Conservation (phyloP, 1,140 invertebrate genomes). For the Drosophila azteca region DNA sequence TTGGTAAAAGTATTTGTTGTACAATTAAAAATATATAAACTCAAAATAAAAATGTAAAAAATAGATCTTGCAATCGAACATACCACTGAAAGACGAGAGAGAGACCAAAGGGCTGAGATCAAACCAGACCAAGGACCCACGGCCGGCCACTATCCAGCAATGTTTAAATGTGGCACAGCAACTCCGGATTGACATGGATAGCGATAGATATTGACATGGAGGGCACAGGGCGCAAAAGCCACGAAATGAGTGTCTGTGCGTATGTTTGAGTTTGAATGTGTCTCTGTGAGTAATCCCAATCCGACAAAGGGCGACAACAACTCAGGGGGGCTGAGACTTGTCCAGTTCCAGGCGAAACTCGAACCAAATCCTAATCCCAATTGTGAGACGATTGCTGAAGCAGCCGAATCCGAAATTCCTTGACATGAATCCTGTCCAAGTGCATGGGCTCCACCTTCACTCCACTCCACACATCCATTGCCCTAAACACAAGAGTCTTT, state of each 20-base stretch:
- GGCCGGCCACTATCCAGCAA: conserved; percentile 61
- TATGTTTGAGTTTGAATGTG: conserved; percentile 36
- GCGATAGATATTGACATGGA: conserved; percentile 50
- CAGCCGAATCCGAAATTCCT: conserved; percentile 55
- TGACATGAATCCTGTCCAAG: conserved; percentile 63
- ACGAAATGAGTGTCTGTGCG: conserved; percentile 51
- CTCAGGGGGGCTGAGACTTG: conserved; percentile 4
- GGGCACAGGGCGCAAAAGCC: conserved; percentile 53
- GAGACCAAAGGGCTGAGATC: conserved; percentile 34
- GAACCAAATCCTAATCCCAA: conserved; percentile 64
- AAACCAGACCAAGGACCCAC: conserved; percentile 46
- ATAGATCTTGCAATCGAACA: conserved; percentile 55
- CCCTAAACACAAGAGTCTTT: conserved; percentile 37
- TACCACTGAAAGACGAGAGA: conserved; percentile 63
- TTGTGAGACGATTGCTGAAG: conserved; percentile 53
- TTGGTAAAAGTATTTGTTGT: conserved; percentile 41
- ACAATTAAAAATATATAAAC: conserved; percentile 42
- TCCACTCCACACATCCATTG: conserved; percentile 43
- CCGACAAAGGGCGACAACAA: conserved; percentile 37
- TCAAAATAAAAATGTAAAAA: conserved; percentile 47
- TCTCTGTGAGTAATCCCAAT: background rate
- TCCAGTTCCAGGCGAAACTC: conserved; percentile 13
- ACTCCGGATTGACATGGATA: conserved; percentile 31
- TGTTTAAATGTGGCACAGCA: conserved; percentile 64
- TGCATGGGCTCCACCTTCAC: conserved; percentile 37